Base-by-base conservation (phyloP, 1,140 invertebrate species). In the Sycophila sp. region DNA sequence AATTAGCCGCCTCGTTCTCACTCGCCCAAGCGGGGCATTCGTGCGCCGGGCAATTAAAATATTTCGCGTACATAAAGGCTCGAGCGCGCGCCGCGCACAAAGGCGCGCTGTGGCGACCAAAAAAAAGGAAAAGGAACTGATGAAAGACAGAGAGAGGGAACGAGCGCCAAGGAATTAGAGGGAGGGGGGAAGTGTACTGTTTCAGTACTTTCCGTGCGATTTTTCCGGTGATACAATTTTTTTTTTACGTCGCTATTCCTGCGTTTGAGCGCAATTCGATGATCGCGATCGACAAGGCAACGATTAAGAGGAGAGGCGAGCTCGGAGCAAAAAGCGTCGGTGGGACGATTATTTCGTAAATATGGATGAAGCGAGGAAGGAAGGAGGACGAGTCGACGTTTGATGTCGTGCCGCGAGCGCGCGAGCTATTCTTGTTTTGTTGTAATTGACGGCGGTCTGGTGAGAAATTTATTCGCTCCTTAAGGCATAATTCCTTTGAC, bases 271-370 rank as follows among this genome's bases (percentile, higher is more conserved):
- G n/a, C 32, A 30, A 58, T n/a, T n/a, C n/a, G n/a, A n/a, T n/a
- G n/a, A n/a, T n/a, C n/a, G n/a, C n/a, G n/a, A n/a, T 58, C 55
- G 55, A 40, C 30, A 38, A 55, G 45, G 13, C 19, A 49, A 49
- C 24, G 3, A 49, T 36, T 36, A 13, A 36, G 11, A 36, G 11
- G 11, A 45, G 5, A 26, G 10, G n/a, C 6, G 15, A 17, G 51
- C 4, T 28, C n/a, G 13, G 28, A 22, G 55, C 7, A 66, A 66
- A 66, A 66, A 59, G n/a, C n/a, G n/a, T n/a, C 17, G 28, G 19
- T 13, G 10, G 45, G 55, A 53, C 62, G 53, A 73, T 73, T 70
- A 58, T 70, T 68, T 70, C 13, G 42, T 73, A 59, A 68, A 68
- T 68, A 68, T 68, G 66, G 55, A 68, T 68, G 66, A 68, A 42